phyloP scores from a whole-genome alignment of 2,113 vertebrate genomes.

The Ochotona curzoniae region DNA sequence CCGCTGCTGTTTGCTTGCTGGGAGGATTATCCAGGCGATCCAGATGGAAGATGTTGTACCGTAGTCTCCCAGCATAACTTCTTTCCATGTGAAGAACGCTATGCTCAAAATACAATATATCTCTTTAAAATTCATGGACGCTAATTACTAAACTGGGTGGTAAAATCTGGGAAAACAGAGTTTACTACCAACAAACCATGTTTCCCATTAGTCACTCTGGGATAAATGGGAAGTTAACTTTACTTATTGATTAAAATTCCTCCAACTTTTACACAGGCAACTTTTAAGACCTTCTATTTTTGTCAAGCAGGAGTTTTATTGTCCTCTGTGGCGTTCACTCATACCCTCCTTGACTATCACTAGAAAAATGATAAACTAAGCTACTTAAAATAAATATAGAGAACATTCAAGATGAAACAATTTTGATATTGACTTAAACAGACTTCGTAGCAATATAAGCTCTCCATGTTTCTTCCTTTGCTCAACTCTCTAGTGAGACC shows the following conservation, averaged over 20 bases:
- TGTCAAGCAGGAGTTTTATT: not conserved
- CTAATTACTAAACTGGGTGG: not conserved
- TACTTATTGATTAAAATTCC: not conserved
- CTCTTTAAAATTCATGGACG: not conserved
- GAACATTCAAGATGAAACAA: not conserved
- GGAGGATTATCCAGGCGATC: conserved; percentile 23
- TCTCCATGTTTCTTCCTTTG: not conserved
- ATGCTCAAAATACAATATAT: not conserved
- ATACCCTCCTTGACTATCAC: not conserved
- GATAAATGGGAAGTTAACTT: not conserved
- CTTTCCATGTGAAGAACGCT: not conserved
- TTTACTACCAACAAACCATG: not conserved
- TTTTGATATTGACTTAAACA: not conserved
- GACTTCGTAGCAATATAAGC: not conserved
- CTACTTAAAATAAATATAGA: not conserved
- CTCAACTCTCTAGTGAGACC: not conserved
- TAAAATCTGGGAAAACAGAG: conserved; percentile 41
- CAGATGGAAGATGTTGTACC: not conserved
- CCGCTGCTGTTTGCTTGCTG: not conserved
- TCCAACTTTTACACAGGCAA: not conserved
- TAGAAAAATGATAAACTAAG: not conserved
- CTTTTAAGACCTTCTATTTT: not conserved
- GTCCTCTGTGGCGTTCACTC: not conserved
- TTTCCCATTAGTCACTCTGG: not conserved
- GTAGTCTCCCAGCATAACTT: conserved; percentile 28